phyloP scores from a whole-genome alignment of 37 sponge, comb jelly and placozoan species.

The Hexactinellida sp. region DNA sequence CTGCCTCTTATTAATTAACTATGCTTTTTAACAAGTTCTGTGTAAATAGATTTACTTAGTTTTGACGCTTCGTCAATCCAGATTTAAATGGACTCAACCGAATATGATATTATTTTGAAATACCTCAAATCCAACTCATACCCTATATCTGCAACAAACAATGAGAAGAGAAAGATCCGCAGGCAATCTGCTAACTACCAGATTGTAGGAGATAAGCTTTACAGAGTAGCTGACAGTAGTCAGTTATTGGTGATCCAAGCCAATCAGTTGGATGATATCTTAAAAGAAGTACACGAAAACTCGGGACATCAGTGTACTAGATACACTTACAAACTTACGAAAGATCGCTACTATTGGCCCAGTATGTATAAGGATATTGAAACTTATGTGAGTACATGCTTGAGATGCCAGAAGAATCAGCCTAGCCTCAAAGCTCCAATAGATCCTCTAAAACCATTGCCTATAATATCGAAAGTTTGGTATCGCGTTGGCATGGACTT shows the following conservation, averaged over 20 bases:
- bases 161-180: not conserved
- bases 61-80: no score
- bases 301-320: not conserved
- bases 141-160: not conserved
- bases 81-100: not conserved
- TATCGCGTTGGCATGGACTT: not conserved
- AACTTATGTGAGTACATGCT: not conserved
- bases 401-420: not conserved
- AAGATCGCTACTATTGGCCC: not conserved
- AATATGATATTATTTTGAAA: not conserved
- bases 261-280: not conserved
- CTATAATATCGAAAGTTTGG: not conserved
- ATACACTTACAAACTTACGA: not conserved
- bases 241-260: not conserved
- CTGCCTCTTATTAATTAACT: no score
- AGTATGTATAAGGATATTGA: not conserved
- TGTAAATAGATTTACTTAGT: no score
- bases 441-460: not conserved
- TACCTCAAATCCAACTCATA: not conserved
- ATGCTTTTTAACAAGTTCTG: no score
- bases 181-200: not conserved
- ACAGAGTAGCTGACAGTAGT: not conserved
- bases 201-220: not conserved
- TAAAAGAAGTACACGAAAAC: not conserved
- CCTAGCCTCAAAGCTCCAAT: not conserved